Conservation (phyloP, 2,888 invertebrate species). For the Clanis bilineata region DNA sequence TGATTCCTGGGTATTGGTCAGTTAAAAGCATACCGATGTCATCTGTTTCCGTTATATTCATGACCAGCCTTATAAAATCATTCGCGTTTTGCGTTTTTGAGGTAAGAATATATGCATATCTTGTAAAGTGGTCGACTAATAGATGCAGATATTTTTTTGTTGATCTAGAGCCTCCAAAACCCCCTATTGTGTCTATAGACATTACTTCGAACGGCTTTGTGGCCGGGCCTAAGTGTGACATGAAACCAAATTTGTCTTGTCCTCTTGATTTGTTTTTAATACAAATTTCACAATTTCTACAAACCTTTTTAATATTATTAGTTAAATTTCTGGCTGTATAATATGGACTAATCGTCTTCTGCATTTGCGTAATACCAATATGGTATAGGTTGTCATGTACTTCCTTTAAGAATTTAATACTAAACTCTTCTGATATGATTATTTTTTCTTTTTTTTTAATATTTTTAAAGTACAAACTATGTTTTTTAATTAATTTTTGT, state of each 20-base stretch:
- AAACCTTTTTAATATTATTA: constrained; percentile 24
- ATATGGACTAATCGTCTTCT: neutral
- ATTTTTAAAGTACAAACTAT: neutral
- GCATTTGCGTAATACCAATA: neutral
- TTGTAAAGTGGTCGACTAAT: constrained; percentile 28
- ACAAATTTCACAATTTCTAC: constrained; percentile 26
- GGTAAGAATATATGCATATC: constrained; percentile 32
- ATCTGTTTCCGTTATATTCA: constrained; percentile 21
- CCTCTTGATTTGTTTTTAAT: constrained; percentile 32
- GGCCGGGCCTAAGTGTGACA: constrained; percentile 28
- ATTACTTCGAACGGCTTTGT: constrained; percentile 21
- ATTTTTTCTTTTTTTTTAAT: neutral
- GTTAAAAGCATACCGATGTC: constrained; percentile 26
- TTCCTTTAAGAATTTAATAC: neutral
- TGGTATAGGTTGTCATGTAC: neutral
- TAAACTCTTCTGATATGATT: neutral
- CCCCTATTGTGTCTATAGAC: constrained; percentile 32
- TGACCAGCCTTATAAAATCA: constrained; percentile 26
- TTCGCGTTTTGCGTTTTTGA: constrained; percentile 25
- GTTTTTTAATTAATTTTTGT: neutral
- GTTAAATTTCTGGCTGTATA: constrained; percentile 15
- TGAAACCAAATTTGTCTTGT: constrained; percentile 28
- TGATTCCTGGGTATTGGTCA: constrained; percentile 29
- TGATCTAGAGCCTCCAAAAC: constrained; percentile 32
- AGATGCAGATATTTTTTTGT: constrained; percentile 30